Evolutionary conservation across 2,797 vertebrate genomes (phyloP), one percentile per base, ranked within the genome.

Genomic region (Lemur catta): DNA sequence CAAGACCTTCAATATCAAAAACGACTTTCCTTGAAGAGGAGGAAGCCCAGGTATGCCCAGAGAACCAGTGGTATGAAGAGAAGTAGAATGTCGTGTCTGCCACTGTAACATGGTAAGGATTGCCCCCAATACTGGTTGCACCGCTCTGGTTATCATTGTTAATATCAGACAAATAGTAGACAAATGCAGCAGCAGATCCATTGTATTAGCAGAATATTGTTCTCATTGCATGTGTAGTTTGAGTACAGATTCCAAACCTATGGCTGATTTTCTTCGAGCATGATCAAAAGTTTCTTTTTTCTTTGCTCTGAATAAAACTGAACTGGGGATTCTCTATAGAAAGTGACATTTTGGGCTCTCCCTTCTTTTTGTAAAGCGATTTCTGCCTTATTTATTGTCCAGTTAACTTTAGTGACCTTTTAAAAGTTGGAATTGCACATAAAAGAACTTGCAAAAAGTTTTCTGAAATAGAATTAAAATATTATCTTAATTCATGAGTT

Each of bases 31-130:
- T 98, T 98, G 99, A 99, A 98, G 99, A 99, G 98, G 99, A 99
- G 78, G 99, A 99, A 98, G 99, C 99, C 98, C 99, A 99, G 99
- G 99, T 99, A 99, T 99, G 99, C 98, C 99, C 99, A 99, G 99
- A 99, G 98, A 99, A 99, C 99, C 99, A 99, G 99, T 99, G 99
- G 99, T 99, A 99, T 98, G 99, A 99, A 99, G 99, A 99, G 98
- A 99, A 99, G 98, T 99, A 98, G 98, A 98, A 96, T 14, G 84
- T 95, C 95, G 96, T 98, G 98, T 98, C 98, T 97, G 63, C 18
- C 33, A 2, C 63, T 65, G 7, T 8, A 65, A 65, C 63, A n/a
- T 33, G 18, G 33, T n/a, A n/a, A 65, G 63, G 33, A 18, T n/a
- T n/a, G 33, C 3, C 15, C 4, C 63, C 18, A n/a, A 65, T 15